Base-by-base conservation (phyloP, 2,113 vertebrate species). In the Sclerurus mexicanus region DNA sequence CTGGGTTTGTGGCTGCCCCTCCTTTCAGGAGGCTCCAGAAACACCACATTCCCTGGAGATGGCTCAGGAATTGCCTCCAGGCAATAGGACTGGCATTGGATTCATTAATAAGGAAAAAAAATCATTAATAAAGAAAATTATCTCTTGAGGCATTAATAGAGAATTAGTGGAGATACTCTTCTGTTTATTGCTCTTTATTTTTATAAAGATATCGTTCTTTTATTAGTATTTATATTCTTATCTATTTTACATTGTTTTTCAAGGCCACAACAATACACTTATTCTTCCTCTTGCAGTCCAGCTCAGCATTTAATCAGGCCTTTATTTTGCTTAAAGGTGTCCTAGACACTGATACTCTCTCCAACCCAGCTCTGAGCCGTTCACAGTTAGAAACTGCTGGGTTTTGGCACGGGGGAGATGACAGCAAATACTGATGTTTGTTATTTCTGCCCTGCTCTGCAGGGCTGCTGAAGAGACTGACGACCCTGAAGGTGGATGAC, bases 401-500 rank as follows among this genome's bases (percentile, higher is more conserved):
- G 18, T 20, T 28, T 62, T 62, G 58, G 44, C 24, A 59, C 35
- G 17, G 13, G 62, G 49, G 30, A 31, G 22, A 42, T 44, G 28
- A 28, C 27, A 42, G 64, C 27, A 25, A 58, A 53, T 58, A 67
- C 37, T 24, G 42, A 7, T 6, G 47, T 52, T 60, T 72, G 0
- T 55, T 2, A 5, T 66, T 79, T 76, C 39, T 76, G 14, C 85
- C 66, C 71, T 93, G 79, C 93, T 79, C 87, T 78, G 68, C 74
- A 99, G 99, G 99, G 89, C 98, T 99, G 97, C 87, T 99, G 98
- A 99, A 99, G 98, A 99, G 99, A 83, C 97, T 99, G 83, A 99
- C 99, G 27, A 99, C 99, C 50, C 96, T 99, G 84, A 99, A 99
- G 98, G 99, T 99, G 87, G 99, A 99, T 96, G 99, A 99, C 99